Evolutionary conservation across 1,140 invertebrate genomes (phyloP), one percentile per base, ranked within the genome.

Genomic region (Tribolium castaneum): DNA sequence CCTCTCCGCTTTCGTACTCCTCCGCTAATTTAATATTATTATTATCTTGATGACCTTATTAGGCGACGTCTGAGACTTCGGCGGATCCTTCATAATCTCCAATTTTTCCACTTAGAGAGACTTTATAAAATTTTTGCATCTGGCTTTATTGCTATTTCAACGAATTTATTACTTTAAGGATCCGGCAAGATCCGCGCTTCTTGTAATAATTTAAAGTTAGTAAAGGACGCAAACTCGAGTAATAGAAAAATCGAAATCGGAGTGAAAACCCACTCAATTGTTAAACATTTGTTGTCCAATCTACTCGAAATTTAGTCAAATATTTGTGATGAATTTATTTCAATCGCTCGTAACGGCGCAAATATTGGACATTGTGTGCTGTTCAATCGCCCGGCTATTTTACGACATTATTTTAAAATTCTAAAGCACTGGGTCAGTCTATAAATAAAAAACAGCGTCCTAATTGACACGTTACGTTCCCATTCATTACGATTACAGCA

Each of bases 391-490:
- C 30, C 30, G n/a, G n/a, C 25, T 14, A 35, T 34, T 66, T 66
- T 35, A 39, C 12, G 30, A 30, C 12, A 34, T 66, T 12, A 66
- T 12, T 66, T 25, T 9, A 45, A 66, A 66, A 35, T 66, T 35
- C 30, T 30, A 35, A 66, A 66, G 19, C 59, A 35, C 25, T 22
- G 34, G 59, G 59, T 35, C 59, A 14, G n/a, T 12, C 30, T 34
- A 66, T 66, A 66, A 66, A 45, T 45, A 45, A 66, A 66, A 66
- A 13, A 14, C 6, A n/a, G 6, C 4, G 25, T 66, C 30, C 59
- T 66, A 66, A 66, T 66, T 66, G 59, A 66, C 59, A 66, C 59
- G 30, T 66, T 35, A 34, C 12, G 59, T 66, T 35, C 59, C 39
- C 59, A 66, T 66, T 66, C 59, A 35, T 66, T 66, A 66, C 59